Base-by-base conservation (phyloP, 2,888 invertebrate species). In the Stenchaetothrips biformis region DNA sequence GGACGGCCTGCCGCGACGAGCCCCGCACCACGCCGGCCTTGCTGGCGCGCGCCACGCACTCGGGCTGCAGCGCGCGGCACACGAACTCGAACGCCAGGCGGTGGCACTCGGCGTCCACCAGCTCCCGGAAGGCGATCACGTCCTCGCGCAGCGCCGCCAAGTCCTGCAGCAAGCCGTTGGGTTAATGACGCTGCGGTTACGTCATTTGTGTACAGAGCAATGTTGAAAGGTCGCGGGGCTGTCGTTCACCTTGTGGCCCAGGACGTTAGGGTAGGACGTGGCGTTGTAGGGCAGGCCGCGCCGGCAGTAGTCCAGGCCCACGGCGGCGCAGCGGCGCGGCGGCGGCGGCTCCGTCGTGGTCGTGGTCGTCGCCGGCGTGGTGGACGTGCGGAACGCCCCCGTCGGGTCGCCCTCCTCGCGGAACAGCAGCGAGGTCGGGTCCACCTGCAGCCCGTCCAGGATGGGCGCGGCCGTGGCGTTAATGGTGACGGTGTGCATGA, bases 81-180 rank as follows among this genome's bases (percentile, higher is more conserved):
- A 97, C 92, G 85, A 96, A 96, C 85, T 97, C 95, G 87, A 94
- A 95, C 0, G 96, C 95, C 83, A 94, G 90, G 82, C 93, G 90
- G 84, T 95, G 96, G 86, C 97, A 97, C 87, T 96, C 96, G 0
- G 95, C 95, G 86, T 96, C 96, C 9, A 96, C 92, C n/a, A 96
- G 88, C 86, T 94, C 95, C 82, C 94, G 87, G 85, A 94, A 95
- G 0, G 93, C 90, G 78, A 95, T 95, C 27, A 96, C 90, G 86
- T 96, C 93, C 74, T 92, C 90, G 83, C 90, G 87, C 7, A 96
- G 90, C 77, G 93, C 92, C 48, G 91, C 90, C 77, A 89, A 86
- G 9, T 88, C 85, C 47, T 74, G 25, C 21, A 25, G 53, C 53
- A 53, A 25, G 67, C 59, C 13, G 59, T 13, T 6, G 13, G 8